phyloP scores from a whole-genome alignment of 1,140 invertebrate species.

The Cryptotermes secundus region DNA sequence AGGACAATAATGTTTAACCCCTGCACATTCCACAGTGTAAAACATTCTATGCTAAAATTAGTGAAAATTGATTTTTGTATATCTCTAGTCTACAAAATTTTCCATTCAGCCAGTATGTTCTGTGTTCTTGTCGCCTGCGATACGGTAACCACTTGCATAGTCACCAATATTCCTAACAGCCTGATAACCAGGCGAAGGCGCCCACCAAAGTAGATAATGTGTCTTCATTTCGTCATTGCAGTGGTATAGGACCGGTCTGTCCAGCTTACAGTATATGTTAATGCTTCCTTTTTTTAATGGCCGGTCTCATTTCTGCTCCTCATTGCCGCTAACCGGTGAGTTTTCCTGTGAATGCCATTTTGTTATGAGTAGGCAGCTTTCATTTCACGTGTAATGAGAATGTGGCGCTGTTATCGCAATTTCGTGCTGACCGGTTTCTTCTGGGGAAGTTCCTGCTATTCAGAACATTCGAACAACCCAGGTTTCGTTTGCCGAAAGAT shows the following conservation, averaged over 20 bases:
- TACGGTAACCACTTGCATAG: background rate
- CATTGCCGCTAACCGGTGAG: background rate
- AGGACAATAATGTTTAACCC: no score
- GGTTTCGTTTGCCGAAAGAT: no score
- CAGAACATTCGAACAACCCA: background rate
- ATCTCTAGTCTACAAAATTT: background rate
- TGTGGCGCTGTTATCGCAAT: background rate
- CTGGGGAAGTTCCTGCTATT: background rate
- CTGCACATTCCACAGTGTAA: no score
- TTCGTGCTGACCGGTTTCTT: background rate
- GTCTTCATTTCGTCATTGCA: background rate
- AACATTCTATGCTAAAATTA: no score
- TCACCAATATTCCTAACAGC: background rate
- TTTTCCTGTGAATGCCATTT: background rate
- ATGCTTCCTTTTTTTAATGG: background rate
- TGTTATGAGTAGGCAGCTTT: background rate
- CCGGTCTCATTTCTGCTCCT: background rate
- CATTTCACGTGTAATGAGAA: background rate
- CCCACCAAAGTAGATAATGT: background rate
- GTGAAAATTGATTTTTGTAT: no score
- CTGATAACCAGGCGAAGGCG: background rate
- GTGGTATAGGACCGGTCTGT: background rate
- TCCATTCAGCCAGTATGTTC: background rate
- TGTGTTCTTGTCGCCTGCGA: background rate
- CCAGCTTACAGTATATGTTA: background rate